Base-by-base conservation (phyloP, 2,113 vertebrate species). In the Leuciscus idus region DNA sequence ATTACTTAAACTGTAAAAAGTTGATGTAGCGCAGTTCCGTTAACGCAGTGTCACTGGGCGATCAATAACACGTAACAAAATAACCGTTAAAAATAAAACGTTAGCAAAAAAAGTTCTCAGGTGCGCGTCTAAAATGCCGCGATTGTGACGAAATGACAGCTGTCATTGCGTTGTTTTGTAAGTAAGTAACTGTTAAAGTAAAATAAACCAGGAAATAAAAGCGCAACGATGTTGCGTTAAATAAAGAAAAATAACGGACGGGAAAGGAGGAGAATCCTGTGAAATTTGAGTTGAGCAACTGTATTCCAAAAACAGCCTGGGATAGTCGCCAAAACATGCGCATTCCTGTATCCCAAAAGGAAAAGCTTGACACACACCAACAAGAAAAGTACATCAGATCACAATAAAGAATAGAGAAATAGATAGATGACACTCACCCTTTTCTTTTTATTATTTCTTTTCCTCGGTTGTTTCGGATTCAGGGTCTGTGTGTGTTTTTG, bases 381-480 rank as follows among this genome's bases (percentile, higher is more conserved):
- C 48, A 30, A 13, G 75, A 81, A 85, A 85, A 46, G 75, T 57
- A 57, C 26, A 36, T 3, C 81, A 70, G 26, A 10, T 19, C 6
- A 46, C 5, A 43, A 33, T 8, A 80, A 66, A 48, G 39, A 43
- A 70, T 2, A 59, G 13, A 4, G 6, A 5, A 75, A 2, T 77
- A 28, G 4, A 80, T 30, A 12, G 26, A 33, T 70, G 50, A 39
- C 52, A 91, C 95, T 94, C 90, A 96, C 95, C 95, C 93, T 95
- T 93, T 95, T 96, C 90, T 94, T 90, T 95, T 92, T 95, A 95
- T 95, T 95, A 88, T 93, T 91, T 94, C 95, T 94, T 91, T 93
- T 93, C 94, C 93, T 95, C 88, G 93, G 94, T 93, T 95, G 94
- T 94, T 95, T 93, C 55, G 90, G 94, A 88, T 88, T 94, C 85